Conservation (phyloP, 2,888 invertebrate species). For the Agrochola macilenta region DNA sequence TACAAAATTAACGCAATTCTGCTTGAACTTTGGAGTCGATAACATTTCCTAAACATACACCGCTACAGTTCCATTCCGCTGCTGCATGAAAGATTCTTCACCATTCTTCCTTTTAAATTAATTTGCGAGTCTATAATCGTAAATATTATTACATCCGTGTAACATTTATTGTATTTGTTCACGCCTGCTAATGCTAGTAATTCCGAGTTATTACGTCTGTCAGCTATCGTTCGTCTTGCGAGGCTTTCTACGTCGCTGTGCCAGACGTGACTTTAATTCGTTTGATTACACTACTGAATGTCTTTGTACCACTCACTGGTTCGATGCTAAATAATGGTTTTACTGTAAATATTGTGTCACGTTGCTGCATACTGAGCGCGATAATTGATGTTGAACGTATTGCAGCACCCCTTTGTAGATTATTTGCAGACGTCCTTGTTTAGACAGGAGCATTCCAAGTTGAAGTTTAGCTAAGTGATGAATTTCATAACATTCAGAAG, state of each 20-base stretch:
- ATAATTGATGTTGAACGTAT: slow-evolving; percentile 29
- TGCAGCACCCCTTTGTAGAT: slow-evolving; percentile 18
- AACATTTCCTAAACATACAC: neutral
- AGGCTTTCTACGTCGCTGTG: slow-evolving; percentile 51
- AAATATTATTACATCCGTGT: slow-evolving; percentile 31
- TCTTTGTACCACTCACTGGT: slow-evolving; percentile 5
- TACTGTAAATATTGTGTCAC: slow-evolving; percentile 34
- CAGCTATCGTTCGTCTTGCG: slow-evolving; percentile 41
- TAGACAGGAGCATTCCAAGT: neutral
- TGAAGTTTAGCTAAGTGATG: neutral
- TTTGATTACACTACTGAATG: slow-evolving; percentile 40
- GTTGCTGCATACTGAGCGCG: slow-evolving; percentile 10
- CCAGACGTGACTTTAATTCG: slow-evolving; percentile 54
- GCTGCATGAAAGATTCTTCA: neutral
- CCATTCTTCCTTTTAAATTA: neutral
- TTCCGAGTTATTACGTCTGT: slow-evolving; percentile 49
- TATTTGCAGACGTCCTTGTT: slow-evolving; percentile 28
- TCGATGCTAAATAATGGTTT: slow-evolving; percentile 38
- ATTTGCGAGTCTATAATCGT: slow-evolving; percentile 1
- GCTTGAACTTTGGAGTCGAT: neutral
- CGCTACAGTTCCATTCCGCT: neutral
- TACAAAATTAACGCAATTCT: neutral
- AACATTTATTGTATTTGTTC: slow-evolving; percentile 38
- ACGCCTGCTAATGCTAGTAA: slow-evolving; percentile 50
- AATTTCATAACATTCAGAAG: neutral